Conservation (phyloP, 2,888 invertebrate species). For the Drosophila longiperda region DNA sequence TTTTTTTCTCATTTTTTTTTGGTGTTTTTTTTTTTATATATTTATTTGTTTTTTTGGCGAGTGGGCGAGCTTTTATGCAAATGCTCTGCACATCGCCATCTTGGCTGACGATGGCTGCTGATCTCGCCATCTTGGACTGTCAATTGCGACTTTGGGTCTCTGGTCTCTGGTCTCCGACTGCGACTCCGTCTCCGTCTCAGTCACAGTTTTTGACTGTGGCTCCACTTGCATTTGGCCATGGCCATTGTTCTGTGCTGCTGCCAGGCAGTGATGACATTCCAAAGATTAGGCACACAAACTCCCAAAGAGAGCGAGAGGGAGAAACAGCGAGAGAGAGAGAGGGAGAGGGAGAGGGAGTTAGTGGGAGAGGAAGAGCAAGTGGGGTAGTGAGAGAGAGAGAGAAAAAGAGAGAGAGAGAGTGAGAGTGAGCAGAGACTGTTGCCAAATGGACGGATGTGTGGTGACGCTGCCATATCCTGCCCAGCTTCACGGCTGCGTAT, state of each 20-base stretch:
- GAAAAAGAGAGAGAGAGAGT: constrained; percentile 10
- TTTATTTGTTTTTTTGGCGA: constrained; percentile 22
- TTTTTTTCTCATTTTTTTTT: not conserved
- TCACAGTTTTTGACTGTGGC: constrained; percentile 10
- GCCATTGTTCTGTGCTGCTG: constrained; percentile 70
- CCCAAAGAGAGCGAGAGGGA: not conserved
- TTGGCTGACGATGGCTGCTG: constrained; percentile 70
- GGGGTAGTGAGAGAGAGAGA: constrained; percentile 1
- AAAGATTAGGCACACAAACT: constrained; percentile 63
- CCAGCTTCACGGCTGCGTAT: constrained; percentile 72
- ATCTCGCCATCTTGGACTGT: constrained; percentile 73
- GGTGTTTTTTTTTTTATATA: not conserved
- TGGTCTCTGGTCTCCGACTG: constrained; percentile 3
- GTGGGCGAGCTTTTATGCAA: constrained; percentile 73
- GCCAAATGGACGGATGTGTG: constrained; percentile 36
- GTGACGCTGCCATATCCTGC: constrained; percentile 62
- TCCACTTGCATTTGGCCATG: constrained; percentile 54
- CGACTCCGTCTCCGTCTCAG: constrained; percentile 5
- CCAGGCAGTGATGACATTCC: constrained; percentile 74
- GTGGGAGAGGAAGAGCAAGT: constrained; percentile 2
- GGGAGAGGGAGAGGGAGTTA: not conserved
- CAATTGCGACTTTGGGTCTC: constrained; percentile 49
- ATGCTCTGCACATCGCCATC: constrained; percentile 67
- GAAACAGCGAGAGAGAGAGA: not conserved
- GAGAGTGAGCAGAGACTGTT: constrained; percentile 23